These are phyloP conservation scores for Leptosomus discolor DNA, from an alignment of 2,113 vertebrate genomes.

Conservation along the genomic window DNA sequence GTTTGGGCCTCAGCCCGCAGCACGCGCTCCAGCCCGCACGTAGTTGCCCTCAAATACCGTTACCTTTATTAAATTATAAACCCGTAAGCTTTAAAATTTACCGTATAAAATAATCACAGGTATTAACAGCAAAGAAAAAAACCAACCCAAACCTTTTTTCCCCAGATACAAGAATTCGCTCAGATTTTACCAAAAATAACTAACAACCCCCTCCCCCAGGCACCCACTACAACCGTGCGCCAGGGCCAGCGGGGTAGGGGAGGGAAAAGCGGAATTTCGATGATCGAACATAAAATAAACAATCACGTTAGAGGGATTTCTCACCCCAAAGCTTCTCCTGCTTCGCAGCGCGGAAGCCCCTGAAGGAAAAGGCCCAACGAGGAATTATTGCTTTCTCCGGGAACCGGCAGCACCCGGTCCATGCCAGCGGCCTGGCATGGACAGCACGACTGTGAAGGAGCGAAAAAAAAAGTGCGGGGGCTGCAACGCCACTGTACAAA, in stretches of 20 bases:
- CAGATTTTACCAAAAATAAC: not conserved
- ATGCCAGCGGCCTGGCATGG: not conserved
- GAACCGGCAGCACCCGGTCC: not conserved
- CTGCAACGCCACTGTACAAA: not conserved
- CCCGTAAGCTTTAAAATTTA: not conserved
- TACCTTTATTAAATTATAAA: slow-evolving; percentile 50
- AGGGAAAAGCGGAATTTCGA: not conserved
- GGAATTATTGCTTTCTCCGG: slow-evolving; percentile 46
- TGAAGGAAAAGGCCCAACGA: not conserved
- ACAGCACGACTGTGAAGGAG: not conserved
- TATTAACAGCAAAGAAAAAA: slow-evolving; percentile 6
- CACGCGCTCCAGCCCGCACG: not conserved
- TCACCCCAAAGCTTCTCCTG: not conserved
- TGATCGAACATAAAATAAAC: not conserved
- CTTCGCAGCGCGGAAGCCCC: not conserved
- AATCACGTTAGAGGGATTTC: not conserved
- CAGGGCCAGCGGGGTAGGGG: not conserved
- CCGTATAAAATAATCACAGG: slow-evolving; percentile 30
- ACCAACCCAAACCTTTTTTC: no score
- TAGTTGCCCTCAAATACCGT: not conserved
- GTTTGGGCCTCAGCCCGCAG: no score
- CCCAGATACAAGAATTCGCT: not conserved
- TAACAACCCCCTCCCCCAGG: not conserved
- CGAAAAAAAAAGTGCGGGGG: no score
- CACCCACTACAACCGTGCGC: not conserved